Evolutionary conservation across 2,113 vertebrate species (phyloP), one percentile per base, ranked within the genome.

Genomic region (Sylvietta virens): DNA sequence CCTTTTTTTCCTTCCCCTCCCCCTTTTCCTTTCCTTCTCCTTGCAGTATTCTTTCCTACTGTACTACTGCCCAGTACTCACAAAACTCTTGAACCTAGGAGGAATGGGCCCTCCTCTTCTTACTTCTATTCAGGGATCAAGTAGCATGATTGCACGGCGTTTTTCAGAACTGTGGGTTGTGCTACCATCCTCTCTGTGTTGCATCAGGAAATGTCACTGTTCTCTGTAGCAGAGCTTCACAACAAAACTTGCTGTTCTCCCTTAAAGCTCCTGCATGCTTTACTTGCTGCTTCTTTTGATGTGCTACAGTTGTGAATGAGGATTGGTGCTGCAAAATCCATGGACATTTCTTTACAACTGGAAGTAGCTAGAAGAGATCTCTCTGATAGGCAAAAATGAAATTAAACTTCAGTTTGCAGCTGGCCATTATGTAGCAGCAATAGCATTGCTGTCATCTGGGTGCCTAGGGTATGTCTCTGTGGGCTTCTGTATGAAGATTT

Each of bases 331-430:
- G 35, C 76, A 85, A 92, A 87, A 74, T 90, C 57, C 61, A 15
- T 77, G 84, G 50, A 79, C 58, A 47, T 91, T 76, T 79, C 53
- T 80, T 92, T 80, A 50, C 44, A 70, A 4, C 44, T 80, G 58
- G 24, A 91, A 88, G 19, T 91, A 64, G 40, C 24, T 62, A 44
- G 54, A 86, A 76, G 51, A 83, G 79, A 66, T 81, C 66, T 30
- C 67, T 89, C 74, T 80, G 85, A 95, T 78, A 91, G 70, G 67
- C 70, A 91, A 94, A 95, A 95, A 50, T 69, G 39, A 95, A 97
- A 94, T 93, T 88, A 92, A 95, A 92, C 71, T 94, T 85, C 81
- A 73, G 81, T 82, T 93, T 96, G 84, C 90, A 96, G 87, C 85
- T 94, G 87, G 87, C 54, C 60, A 58, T 94, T 95, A 91, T 85